Evolutionary conservation across 2,888 invertebrate genomes (phyloP), one percentile per base, ranked within the genome.

Genomic region (Tinea trinotella): DNA sequence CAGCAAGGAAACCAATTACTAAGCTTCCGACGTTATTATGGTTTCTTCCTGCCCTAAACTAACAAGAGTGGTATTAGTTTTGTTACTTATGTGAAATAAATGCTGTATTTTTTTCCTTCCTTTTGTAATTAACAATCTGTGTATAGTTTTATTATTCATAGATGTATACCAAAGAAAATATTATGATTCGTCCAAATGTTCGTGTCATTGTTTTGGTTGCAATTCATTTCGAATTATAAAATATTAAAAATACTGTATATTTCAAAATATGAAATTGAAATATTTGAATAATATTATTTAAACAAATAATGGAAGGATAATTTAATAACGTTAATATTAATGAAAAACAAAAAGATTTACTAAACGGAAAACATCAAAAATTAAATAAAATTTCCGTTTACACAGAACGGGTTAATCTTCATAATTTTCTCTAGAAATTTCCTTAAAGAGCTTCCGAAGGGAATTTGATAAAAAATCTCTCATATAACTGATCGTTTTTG

Each of bases 11-110:
- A 40, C 15, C 5, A 40, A 40, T 40, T 40, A 40, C 40, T 15
- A 40, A 40, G 40, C 40, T 40, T 40, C 40, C 13, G n/a, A 15
- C 40, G 40, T 13, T 15, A 40, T 40, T 40, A 40, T 40, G 40
- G 40, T 40, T 40, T 40, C 3, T 40, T 9, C 40, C 13, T n/a
- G 7, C 40, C 40, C 40, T 40, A 40, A 40, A 40, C 40, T 40
- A 40, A 40, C 40, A 40, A 15, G 30, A 30, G 6, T 7, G n/a
- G 40, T 40, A 40, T 40, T 40, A 40, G 40, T 40, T 40, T 13
- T 13, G 12, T 40, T 15, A n/a, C 6, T 10, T 35, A n/a, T n/a
- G 35, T 35, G 40, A 30, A 30, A 30, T 30, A 30, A 30, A 7
- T n/a, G 30, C n/a, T 30, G 30, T 30, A 30, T 30, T 30, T 30